Evolutionary conservation across 2,113 vertebrate species (phyloP), one percentile per base, ranked within the genome.

Genomic region (Triplophysa tibetana): DNA sequence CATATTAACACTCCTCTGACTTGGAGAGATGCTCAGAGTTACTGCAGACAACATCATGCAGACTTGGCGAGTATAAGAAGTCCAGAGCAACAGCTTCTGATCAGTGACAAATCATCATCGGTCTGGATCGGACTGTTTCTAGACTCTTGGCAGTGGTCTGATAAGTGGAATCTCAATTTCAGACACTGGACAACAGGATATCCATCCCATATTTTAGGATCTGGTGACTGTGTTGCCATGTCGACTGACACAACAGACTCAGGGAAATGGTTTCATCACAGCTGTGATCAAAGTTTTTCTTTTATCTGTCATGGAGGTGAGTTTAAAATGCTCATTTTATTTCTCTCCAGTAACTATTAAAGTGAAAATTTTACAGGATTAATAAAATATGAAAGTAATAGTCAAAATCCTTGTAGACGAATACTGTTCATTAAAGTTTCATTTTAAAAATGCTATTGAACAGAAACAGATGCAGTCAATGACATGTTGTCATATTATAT

Each of bases 71-170:
- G 21, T 19, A 78, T 82, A 8, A 17, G n/a, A 4, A 82, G 7
- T 54, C 1, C 33, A 58, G 7, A 10, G 7, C 21, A 82, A 2
- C 38, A 50, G 19, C 1, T 9, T 1, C 17, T 19, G 16, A 29
- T 78, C 38, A 61, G 24, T 12, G 13, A n/a, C 33, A 38, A 38
- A 38, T 0, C 2, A 2, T 41, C 14, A 1, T 26, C 3, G 2
- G 9, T 67, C 14, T 82, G 75, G 75, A 14, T 82, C 17, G 81
- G 81, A n/a, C 52, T 78, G 12, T 78, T 74, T 50, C n/a, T 0
- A 41, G 75, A 82, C 58, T 11, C 21, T 54, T 82, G 81, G 81
- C 48, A 50, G 38, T 82, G 75, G 69, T 78, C 75, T 66, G 75
- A 82, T 2, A 7, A 61, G 23, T 9, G 60, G 38, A 67, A 21